A percentile compares a stretch with the other conserved stretches of the same genome.
phyloP scores from a whole-genome alignment of 2,113 vertebrate species.

The Heptranchias perlo region DNA sequence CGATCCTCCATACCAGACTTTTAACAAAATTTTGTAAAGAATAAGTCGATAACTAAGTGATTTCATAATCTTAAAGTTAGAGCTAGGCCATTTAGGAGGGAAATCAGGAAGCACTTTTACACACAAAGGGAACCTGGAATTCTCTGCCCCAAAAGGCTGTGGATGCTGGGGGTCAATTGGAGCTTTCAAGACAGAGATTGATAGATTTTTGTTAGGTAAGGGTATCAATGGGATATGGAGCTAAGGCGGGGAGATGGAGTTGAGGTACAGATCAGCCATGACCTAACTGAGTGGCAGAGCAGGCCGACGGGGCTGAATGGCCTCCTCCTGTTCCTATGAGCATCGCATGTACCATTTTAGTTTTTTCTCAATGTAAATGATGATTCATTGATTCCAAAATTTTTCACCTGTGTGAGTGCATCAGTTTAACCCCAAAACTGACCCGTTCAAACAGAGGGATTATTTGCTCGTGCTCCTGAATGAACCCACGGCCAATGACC shows the following conservation, averaged over 20 bases:
- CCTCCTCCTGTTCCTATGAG: neutral
- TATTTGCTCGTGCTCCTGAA: neutral
- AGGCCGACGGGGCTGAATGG: neutral
- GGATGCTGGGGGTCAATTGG: too few species aligned
- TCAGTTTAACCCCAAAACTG: neutral
- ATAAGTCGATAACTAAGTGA: neutral
- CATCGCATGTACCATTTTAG: neutral
- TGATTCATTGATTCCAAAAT: neutral
- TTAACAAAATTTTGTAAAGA: neutral
- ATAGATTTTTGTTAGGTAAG: neutral
- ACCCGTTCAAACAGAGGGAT: neutral
- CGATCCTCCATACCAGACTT: neutral
- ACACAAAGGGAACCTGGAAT: too few species aligned
- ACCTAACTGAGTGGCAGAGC: neutral
- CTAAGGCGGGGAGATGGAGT: neutral
- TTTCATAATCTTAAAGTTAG: neutral
- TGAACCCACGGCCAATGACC: neutral
- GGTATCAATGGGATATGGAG: neutral
- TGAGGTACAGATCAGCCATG: neutral
- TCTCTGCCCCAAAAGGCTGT: too few species aligned
- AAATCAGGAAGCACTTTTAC: too few species aligned
- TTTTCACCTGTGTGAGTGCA: neutral
- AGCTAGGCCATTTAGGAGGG: neutral
- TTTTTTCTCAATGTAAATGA: neutral
- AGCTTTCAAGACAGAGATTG: neutral